A percentile compares a stretch with the other conserved stretches of the same genome.
Evolutionary conservation across 2,888 invertebrate genomes (phyloP).

Genomic region (Ophion obscuratus): DNA sequence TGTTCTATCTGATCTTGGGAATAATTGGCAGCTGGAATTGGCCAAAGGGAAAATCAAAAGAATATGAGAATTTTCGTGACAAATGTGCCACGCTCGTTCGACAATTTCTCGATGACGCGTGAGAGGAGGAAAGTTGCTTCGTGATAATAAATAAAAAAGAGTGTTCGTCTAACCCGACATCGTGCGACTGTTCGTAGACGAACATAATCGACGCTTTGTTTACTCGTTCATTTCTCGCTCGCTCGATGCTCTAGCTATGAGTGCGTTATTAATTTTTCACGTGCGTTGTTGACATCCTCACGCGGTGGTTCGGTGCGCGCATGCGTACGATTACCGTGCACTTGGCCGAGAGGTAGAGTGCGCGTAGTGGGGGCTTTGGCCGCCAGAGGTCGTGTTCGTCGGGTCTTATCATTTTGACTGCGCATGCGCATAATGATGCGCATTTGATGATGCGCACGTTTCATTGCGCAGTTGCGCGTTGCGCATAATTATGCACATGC

Average conservation of each 20-base stretch:
- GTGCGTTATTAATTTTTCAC: not conserved
- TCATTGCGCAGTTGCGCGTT: too few species aligned
- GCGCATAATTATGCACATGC: too few species aligned
- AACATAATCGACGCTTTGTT: not conserved
- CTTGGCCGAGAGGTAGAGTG: not conserved
- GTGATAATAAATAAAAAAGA: not conserved
- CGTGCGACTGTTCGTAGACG: not conserved
- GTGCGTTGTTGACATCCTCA: not conserved
- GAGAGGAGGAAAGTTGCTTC: not conserved
- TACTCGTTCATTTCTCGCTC: not conserved
- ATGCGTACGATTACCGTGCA: not conserved
- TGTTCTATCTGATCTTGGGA: constrained; percentile 63
- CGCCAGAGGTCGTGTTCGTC: too few species aligned
- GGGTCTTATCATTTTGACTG: too few species aligned
- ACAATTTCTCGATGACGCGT: not conserved
- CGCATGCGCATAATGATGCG: too few species aligned
- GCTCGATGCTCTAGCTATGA: not conserved
- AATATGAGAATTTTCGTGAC: not conserved
- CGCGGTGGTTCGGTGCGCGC: not conserved
- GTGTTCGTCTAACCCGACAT: constrained; percentile 7
- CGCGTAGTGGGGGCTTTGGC: not conserved
- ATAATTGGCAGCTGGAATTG: constrained; percentile 36
- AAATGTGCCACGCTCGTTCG: not conserved
- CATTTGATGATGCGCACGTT: too few species aligned
- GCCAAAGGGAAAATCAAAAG: not conserved